Base-by-base conservation (phyloP, 2,888 invertebrate species). In the Latrodectus elegans region DNA sequence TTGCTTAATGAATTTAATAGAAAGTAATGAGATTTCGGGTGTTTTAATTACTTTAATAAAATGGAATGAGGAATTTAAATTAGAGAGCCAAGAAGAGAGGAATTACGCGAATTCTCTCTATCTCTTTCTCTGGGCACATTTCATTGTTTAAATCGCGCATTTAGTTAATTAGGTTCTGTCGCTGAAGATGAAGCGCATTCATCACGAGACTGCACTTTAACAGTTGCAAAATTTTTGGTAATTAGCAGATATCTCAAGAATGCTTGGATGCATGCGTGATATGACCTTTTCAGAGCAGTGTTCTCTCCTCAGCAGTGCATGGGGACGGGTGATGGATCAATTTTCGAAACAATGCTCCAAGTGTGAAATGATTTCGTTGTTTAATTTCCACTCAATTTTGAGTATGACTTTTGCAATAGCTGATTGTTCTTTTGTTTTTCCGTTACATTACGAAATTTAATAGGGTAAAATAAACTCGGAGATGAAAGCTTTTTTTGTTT, bases 31-130 rank as follows among this genome's bases (percentile, higher is more conserved):
- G 60, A 60, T 60, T 60, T 60, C n/a, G 14, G 14, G 60, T 60
- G 60, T 60, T 60, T 60, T 60, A 60, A 60, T 60, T 60, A 60
- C 60, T 60, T 60, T 60, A 60, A 60, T 60, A 60, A 60, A 60
- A 60, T 60, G 60, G 60, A 60, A 60, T 6, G 60, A 12, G 60
- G 60, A 60, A 60, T 60, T 60, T 60, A 60, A 60, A 60, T 60
- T 60, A 60, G 60, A 60, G n/a, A 60, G 60, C 60, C 60, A 60
- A 60, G n/a, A 38, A n/a, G 12, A 60, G 60, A 60, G 60, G 60
- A 60, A 60, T 60, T 60, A 60, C 60, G 60, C 12, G n/a, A n/a
- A 60, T 60, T 38, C 38, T 38, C 38, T 38, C n/a, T n/a, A n/a
- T n/a, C 60, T 15, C 60, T 60, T n/a, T 55, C 55, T 60, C 60